Conservation (phyloP, 2,888 invertebrate genomes). For the Perizoma flavofasciatum region DNA sequence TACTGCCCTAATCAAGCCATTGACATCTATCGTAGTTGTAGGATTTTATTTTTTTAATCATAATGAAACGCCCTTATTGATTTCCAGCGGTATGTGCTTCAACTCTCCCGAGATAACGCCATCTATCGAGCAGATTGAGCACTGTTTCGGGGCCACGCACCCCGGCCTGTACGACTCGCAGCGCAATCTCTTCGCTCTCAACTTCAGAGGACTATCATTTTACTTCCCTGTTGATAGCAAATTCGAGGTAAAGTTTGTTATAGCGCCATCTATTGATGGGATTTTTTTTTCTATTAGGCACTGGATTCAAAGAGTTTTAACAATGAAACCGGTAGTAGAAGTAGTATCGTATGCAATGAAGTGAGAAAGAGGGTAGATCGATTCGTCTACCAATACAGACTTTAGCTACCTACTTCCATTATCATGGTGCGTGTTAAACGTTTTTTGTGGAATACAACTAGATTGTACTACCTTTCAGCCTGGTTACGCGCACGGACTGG, state of each 20-base stretch:
- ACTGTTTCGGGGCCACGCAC: slow-evolving; percentile 99
- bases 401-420: too few relatives aligned
- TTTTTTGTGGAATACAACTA: neutral
- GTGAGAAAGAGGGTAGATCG: too few relatives aligned
- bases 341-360: too few relatives aligned
- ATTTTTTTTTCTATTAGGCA: too few relatives aligned
- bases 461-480: slow-evolving; percentile 75
- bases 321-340: too few relatives aligned
- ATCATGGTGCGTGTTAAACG: too few relatives aligned
- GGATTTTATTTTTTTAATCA: too few relatives aligned
- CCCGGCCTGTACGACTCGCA: slow-evolving; percentile 99
- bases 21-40: too few relatives aligned
- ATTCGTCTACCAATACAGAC: too few relatives aligned
- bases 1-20: too few relatives aligned
- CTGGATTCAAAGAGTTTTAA: too few relatives aligned
- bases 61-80: neutral
- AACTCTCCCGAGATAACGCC: slow-evolving; percentile 97
- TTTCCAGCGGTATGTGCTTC: slow-evolving; percentile 89
- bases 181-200: slow-evolving; percentile 96
- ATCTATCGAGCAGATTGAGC: slow-evolving; percentile 98
- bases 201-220: slow-evolving; percentile 98
- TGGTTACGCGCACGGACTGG: slow-evolving; percentile 90
- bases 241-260: slow-evolving; percentile 83
- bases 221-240: slow-evolving; percentile 98
- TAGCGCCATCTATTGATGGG: slow-evolving; percentile 10